These are phyloP conservation scores for Acanthiza pusilla DNA, from an alignment of 2,797 vertebrate genomes.

Conservation along the genomic window DNA sequence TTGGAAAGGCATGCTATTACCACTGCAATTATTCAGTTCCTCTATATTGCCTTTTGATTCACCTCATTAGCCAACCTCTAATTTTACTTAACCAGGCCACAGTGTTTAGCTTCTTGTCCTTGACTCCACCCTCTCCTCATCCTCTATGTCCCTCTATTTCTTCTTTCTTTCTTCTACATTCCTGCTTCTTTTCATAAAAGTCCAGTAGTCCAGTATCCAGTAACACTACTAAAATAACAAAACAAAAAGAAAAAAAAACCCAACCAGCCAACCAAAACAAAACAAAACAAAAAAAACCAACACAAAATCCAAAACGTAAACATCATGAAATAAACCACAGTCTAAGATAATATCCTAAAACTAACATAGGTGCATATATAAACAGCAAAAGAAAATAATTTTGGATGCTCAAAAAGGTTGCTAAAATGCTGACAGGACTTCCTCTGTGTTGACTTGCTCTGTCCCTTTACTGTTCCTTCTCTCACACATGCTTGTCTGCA, in stretches of 20 bases:
- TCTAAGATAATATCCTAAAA: not conserved
- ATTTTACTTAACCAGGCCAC: slow-evolving; percentile 16
- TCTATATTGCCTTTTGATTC: slow-evolving; percentile 27
- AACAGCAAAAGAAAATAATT: not conserved
- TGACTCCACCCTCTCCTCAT: not conserved
- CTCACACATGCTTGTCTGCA: not conserved
- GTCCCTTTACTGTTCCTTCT: not conserved
- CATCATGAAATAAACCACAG: fast-evolving
- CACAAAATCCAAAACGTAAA: not conserved
- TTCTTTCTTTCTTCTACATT: not conserved
- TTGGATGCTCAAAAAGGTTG: not conserved
- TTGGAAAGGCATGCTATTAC: slow-evolving; percentile 15
- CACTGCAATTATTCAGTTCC: slow-evolving; percentile 32
- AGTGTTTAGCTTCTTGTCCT: not conserved
- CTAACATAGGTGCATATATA: not conserved
- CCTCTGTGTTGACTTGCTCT: not conserved
- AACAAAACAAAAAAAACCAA: not conserved
- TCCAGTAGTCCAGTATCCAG: not conserved
- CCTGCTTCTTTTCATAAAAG: not conserved
- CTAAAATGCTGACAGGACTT: not conserved
- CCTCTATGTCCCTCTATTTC: not conserved
- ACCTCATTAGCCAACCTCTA: slow-evolving; percentile 36
- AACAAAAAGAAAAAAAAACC: not conserved
- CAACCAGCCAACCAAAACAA: not conserved
- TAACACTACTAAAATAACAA: not conserved